A percentile compares a stretch with the other conserved stretches of the same genome.
Evolutionary conservation across 2,113 vertebrate species (phyloP).

Genomic region (Macaca nemestrina): DNA sequence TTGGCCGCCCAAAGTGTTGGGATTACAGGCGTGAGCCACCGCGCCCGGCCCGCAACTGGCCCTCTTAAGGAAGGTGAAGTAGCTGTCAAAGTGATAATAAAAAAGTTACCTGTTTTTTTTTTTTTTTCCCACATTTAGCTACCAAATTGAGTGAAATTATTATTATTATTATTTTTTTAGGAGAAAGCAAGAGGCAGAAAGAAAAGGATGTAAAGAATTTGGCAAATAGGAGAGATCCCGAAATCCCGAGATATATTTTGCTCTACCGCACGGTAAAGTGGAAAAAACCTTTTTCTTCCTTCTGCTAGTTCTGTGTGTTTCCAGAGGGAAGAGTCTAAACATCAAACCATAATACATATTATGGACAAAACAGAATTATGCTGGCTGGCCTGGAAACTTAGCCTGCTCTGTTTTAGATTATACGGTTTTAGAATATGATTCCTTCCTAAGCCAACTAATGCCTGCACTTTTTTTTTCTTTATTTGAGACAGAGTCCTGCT

Average conservation of each 20-base stretch:
- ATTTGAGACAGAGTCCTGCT: no score
- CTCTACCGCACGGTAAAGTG: no score
- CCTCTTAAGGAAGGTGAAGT: neutral
- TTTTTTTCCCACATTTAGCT: neutral
- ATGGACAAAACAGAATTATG: neutral
- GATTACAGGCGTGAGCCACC: no score
- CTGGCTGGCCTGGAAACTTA: neutral
- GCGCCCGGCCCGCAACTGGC: fast-evolving
- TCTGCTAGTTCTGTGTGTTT: neutral
- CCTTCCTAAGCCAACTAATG: neutral
- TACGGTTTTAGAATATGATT: neutral
- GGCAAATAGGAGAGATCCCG: neutral
- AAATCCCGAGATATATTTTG: neutral
- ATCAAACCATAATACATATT: neutral
- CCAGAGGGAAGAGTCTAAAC: neutral
- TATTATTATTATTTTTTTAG: neutral
- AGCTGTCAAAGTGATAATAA: neutral
- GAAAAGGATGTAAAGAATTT: neutral
- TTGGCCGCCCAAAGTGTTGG: no score
- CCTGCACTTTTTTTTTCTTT: neutral
- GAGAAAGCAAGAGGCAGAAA: neutral
- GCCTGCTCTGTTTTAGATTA: neutral
- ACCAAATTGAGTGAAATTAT: neutral
- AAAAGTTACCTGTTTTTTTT: neutral
- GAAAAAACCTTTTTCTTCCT: neutral